Conservation (phyloP, 2,113 vertebrate species). For the Strix uralensis region DNA sequence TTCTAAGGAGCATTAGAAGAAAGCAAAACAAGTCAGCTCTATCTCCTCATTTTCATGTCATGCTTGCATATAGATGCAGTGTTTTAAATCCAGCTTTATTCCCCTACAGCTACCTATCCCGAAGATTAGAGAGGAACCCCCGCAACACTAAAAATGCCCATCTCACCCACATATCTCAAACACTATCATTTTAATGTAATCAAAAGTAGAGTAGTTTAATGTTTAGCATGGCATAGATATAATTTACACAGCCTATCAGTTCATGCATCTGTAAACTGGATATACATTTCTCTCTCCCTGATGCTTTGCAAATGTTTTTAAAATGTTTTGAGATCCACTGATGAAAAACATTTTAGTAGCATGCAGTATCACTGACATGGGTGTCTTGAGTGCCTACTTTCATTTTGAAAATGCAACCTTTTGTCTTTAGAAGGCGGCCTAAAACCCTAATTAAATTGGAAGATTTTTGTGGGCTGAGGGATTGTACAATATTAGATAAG, state of each 20-base stretch:
- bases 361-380: not conserved
- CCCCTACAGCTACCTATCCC: not conserved
- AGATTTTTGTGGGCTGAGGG: slow-evolving; percentile 6
- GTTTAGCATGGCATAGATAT: not conserved
- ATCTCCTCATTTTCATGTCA: slow-evolving; percentile 9
- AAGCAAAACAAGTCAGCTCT: not conserved
- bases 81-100: not conserved
- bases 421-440: not conserved
- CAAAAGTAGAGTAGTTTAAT: not conserved
- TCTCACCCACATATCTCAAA: not conserved
- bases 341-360: slow-evolving; percentile 29
- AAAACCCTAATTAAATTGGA: not conserved
- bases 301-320: slow-evolving; percentile 20
- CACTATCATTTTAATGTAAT: not conserved
- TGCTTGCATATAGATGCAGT: not conserved
- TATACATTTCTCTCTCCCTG: not conserved
- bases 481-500: slow-evolving; percentile 8
- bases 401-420: slow-evolving; percentile 2
- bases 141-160: not conserved
- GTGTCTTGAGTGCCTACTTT: not conserved
- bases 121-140: not conserved
- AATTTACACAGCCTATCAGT: not conserved
- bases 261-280: slow-evolving; percentile 9
- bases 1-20: not conserved
- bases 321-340: not conserved